Evolutionary conservation across 2,113 vertebrate species (phyloP), one percentile per base, ranked within the genome.

Genomic region (Hemibagrus wyckioides): DNA sequence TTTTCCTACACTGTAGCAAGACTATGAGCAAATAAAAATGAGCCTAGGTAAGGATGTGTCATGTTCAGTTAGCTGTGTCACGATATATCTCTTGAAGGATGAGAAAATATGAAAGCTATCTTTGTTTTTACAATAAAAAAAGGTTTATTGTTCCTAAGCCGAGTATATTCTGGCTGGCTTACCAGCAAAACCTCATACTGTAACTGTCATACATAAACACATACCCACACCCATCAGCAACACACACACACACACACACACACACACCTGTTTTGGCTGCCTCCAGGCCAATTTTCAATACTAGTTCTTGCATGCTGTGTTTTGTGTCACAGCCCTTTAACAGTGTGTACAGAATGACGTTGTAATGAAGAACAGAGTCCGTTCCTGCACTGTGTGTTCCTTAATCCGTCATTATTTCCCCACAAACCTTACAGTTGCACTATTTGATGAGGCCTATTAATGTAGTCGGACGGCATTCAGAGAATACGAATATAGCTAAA

Each of bases 221-320:
- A 52, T 33, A 50, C 75, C 75, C 44, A 79, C 76, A 79, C 76
- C 76, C 76, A 33, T 79, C 17, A 79, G 14, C 25, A 28, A 75
- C 75, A 52, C 75, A 17, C 75, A 77, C 75, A 77, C 48, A 30
- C 25, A 63, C 65, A 52, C 82, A 83, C 25, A 63, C 54, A 85
- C 71, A 63, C 57, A 80, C 84, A 86, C 75, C 80, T 63, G 48
- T 76, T 75, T 87, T 44, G 50, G 11, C n/a, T 75, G 33, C 41
- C 44, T 75, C 61, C 57, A 36, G 86, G 80, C 65, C 44, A 67
- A 67, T 30, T 77, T 59, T 56, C 63, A 85, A 69, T n/a, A 76
- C 82, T 50, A 69, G 83, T 85, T 71, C 33, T 36, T 88, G 63
- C 83, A 81, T 88, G 87, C 79, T 48, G 41, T 28, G n/a, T 57